These are phyloP conservation scores for Pandemis cinnamomeana DNA, from an alignment of 2,888 invertebrate species.

Conservation along the genomic window DNA sequence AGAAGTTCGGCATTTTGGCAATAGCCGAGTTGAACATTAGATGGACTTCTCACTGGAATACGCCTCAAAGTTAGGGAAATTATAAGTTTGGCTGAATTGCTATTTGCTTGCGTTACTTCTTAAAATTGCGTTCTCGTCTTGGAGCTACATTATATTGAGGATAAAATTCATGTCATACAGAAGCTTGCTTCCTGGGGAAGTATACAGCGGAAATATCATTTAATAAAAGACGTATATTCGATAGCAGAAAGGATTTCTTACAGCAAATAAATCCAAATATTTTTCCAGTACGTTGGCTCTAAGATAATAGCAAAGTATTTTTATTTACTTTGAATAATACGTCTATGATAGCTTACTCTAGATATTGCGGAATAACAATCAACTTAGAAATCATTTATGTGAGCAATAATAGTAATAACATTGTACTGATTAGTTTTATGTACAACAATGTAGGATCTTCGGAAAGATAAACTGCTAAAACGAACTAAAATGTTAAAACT, in stretches of 20 bases:
- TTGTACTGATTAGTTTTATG: too few species aligned
- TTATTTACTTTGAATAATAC: too few species aligned
- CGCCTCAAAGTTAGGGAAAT: slow-evolving; percentile 22
- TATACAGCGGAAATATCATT: background rate
- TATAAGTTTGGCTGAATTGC: slow-evolving; percentile 31
- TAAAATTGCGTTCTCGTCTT: slow-evolving; percentile 8
- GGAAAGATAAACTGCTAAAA: background rate
- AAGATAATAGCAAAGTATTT: too few species aligned
- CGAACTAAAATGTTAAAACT: background rate
- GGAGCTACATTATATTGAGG: background rate
- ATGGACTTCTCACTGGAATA: background rate
- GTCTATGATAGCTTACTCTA: too few species aligned
- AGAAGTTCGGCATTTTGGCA: background rate
- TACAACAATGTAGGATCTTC: background rate
- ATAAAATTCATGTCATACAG: slow-evolving; percentile 15
- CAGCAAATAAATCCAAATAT: background rate
- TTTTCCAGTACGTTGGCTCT: background rate
- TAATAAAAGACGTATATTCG: background rate
- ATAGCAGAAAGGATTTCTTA: background rate
- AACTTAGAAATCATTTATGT: too few species aligned
- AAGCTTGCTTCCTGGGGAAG: background rate
- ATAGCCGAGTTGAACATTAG: slow-evolving; percentile 14
- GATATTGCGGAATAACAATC: background rate
- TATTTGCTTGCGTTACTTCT: slow-evolving; percentile 21
- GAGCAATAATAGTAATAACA: too few species aligned